These are phyloP conservation scores for Zoanthus sansibaricus DNA, from an alignment of 92 coral and sea anemone genomes.

Conservation along the genomic window DNA sequence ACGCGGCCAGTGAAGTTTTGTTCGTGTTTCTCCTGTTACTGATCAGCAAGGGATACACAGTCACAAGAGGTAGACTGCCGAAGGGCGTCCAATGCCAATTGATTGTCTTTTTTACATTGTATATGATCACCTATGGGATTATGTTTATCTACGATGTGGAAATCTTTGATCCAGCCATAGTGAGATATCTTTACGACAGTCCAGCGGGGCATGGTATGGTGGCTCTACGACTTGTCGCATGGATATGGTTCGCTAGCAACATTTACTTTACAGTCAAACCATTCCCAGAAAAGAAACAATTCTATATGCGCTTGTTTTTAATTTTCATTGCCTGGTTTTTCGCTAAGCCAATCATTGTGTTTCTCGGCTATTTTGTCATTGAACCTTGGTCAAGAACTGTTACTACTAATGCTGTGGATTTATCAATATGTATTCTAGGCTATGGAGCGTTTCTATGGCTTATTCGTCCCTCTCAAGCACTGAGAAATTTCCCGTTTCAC, in stretches of 20 bases:
- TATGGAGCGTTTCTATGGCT: constrained; percentile 61
- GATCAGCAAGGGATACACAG: constrained; percentile 76
- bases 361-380: constrained; percentile 23
- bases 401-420: constrained; percentile 54
- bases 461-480: constrained; percentile 60
- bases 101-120: constrained; percentile 57
- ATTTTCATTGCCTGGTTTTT: constrained; percentile 69
- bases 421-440: constrained; percentile 52
- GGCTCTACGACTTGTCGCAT: constrained; percentile 50
- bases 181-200: constrained; percentile 44
- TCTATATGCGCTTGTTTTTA: constrained; percentile 46
- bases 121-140: constrained; percentile 57
- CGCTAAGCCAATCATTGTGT: constrained; percentile 44
- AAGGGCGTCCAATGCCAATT: constrained; percentile 45
- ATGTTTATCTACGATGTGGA: constrained; percentile 55
- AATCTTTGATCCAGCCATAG: constrained; percentile 45
- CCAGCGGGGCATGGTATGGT: constrained; percentile 41
- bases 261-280: constrained; percentile 35
- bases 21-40: constrained; percentile 61
- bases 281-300: constrained; percentile 64
- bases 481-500: constrained; percentile 69
- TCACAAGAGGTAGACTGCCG: constrained; percentile 64
- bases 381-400: constrained; percentile 49
- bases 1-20: constrained; percentile 65
- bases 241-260: constrained; percentile 60